Evolutionary conservation across 30 jellyfish, hydroid and myxozoan species (phyloP), one percentile per base, ranked within the genome.

Genomic region (Cassiopea andromeda): DNA sequence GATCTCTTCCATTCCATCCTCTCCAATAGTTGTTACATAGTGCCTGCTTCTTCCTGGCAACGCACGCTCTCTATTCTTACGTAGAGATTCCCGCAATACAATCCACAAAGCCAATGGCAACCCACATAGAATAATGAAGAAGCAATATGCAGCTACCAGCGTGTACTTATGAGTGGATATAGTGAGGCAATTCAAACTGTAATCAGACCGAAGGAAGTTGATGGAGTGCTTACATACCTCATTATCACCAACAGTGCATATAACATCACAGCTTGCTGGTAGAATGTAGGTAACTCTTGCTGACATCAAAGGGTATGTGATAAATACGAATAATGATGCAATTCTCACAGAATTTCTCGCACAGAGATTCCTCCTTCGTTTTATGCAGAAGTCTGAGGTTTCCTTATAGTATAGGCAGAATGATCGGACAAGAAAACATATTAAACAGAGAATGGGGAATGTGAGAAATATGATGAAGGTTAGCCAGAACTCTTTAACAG

Each of bases 271-370:
- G 77, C 90, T 71, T 12, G 58, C 43, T 50, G 94, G 94, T 44
- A 87, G 48, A 17, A 87, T 59, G 45, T 68, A 78, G 19, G 78
- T 18, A 1, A 87, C 69, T 16, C 66, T 68, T 47, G 46, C 46
- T 68, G 94, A 60, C 48, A 72, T 61, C 38, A 87, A 27, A 7
- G 94, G 85, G 44, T 87, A 87, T 50, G 94, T 87, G 4, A 72
- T 85, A 48, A 87, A 87, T 71, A 87, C n/a, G 46, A 77, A 87
- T 44, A 87, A 46, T 1, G 90, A 57, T 16, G 61, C 81, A 15
- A 71, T 60, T 8, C 85, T 48, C 10, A 76, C 8, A 54, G 85
- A 79, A 1, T 61, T 46, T 59, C 64, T 88, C 0, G 61, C 85
- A 47, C 77, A 19, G 0, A 7, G 18, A 47, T 17, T 54, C 44